Conservation (phyloP, 1,140 invertebrate species). For the Drosophila lacteicornis region DNA sequence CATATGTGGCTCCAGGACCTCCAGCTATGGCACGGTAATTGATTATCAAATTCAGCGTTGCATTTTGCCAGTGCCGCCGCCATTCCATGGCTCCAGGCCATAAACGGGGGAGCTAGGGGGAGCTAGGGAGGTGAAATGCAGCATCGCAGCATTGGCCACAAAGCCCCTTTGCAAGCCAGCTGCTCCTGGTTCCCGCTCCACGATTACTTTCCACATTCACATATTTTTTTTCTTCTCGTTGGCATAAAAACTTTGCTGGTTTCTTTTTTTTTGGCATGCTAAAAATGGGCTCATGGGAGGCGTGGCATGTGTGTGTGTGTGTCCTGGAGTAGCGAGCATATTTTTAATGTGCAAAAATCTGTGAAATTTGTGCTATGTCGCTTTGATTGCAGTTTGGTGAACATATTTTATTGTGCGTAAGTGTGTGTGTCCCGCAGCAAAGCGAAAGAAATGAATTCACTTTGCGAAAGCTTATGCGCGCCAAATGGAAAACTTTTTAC, state of each 20-base stretch:
- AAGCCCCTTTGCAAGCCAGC: slow-evolving; percentile 28
- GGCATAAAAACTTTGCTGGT: slow-evolving; percentile 57
- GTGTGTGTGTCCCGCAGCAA: slow-evolving; percentile 15
- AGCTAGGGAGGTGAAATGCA: slow-evolving; percentile 4
- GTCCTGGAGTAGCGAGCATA: slow-evolving; percentile 60
- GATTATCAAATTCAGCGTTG: slow-evolving; percentile 80
- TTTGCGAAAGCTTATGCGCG: slow-evolving; percentile 20
- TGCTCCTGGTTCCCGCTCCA: slow-evolving; percentile 22
- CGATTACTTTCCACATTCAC: slow-evolving; percentile 23
- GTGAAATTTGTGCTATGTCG: slow-evolving; percentile 70
- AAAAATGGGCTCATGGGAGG: slow-evolving; percentile 53
- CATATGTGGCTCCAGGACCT: slow-evolving; percentile 51
- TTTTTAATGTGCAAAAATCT: slow-evolving; percentile 81
- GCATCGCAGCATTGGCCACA: slow-evolving; percentile 33
- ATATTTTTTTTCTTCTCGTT: slow-evolving; percentile 34
- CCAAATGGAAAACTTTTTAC: slow-evolving; percentile 30
- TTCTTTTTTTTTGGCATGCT: slow-evolving; percentile 52
- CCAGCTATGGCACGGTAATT: slow-evolving; percentile 64
- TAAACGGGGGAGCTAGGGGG: slow-evolving; percentile 14
- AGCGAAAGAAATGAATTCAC: slow-evolving; percentile 23
- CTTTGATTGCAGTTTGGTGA: slow-evolving; percentile 71
- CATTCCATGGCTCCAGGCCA: slow-evolving; percentile 31
- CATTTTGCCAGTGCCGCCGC: slow-evolving; percentile 56
- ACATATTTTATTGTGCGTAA: slow-evolving; percentile 51
- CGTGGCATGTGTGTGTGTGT: slow-evolving; percentile 17